Evolutionary conservation across 1,140 invertebrate species (phyloP), one percentile per base, ranked within the genome.

Genomic region (Octopus sinensis): DNA sequence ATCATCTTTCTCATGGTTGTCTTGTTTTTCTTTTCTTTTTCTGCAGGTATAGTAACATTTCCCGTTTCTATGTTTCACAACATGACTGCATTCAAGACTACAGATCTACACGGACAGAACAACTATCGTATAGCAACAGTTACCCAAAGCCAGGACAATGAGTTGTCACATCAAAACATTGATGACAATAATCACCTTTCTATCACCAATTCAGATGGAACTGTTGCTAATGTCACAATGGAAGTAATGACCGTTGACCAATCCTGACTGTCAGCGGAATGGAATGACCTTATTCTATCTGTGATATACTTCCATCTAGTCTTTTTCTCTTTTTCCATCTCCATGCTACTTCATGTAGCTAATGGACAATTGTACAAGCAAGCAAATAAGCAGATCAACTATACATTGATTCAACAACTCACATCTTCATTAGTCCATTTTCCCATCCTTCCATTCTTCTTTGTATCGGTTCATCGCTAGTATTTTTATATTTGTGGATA

Each of bases 1-100:
- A 43, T 43, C 30, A 43, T 43, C 30, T 43, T 43, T 1, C 30
- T 43, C 30, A 43, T 43, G 30, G 30, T 43, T 43, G 30, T 73
- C 30, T 73, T 73, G 5, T 17, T 73, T 76, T 81, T 81, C 83
- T 82, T 53, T 84, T 85, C 54, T 85, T 43, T 84, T 84, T 79
- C 92, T 92, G 80, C 95, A 87, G 96, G 97, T 75, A 97, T 98
- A 90, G 97, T 98, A 86, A 97, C 96, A 68, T 95, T 98, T 82
- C 97, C 97, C 77, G 96, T 98, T 9, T 96, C 95, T 81, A 97
- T 98, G 95, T 98, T 98, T 92, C 97, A 98, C 91, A 96, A 96
- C 71, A 96, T 98, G 92, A 96, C 97, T 88, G 95, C 96, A 6
- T 90, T 93, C 30, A 73, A 73, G 68, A 73, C 68, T 23, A 73